Conservation (phyloP, 2,797 vertebrate genomes). For the Tenualosa ilisha region DNA sequence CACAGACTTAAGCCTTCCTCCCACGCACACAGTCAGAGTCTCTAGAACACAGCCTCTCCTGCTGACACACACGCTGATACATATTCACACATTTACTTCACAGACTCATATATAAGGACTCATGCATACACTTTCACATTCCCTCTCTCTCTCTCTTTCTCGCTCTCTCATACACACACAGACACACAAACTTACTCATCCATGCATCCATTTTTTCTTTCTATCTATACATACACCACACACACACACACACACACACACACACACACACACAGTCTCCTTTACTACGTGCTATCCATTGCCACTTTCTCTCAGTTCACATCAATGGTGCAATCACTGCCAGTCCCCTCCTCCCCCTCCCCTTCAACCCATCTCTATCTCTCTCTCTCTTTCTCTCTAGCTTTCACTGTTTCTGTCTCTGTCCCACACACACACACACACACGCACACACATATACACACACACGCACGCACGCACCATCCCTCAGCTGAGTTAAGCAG, state of each 20-base stretch:
- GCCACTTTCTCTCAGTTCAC: background rate
- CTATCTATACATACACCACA: background rate
- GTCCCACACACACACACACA: background rate
- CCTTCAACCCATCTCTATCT: too few relatives aligned
- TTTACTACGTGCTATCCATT: too few relatives aligned
- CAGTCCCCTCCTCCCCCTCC: background rate
- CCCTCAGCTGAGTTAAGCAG: constrained; percentile 10
- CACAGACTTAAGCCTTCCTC: background rate
- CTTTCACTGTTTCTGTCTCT: too few relatives aligned
- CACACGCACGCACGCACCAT: background rate
- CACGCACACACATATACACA: background rate
- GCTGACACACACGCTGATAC: constrained; percentile 5
- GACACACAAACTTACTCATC: constrained; percentile 7
- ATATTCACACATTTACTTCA: background rate
- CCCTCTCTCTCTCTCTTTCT: background rate
- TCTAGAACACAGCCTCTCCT: background rate
- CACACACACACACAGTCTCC: background rate
- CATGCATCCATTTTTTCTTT: constrained; percentile 17
- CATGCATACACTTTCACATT: constrained; percentile 1
- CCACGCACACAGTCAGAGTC: background rate
- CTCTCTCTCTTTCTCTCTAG: too few relatives aligned
- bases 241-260: constrained; percentile 12
- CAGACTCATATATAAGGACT: background rate
- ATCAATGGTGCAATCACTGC: background rate
- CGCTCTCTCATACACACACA: background rate